A percentile compares a stretch with the other conserved stretches of the same genome.
Evolutionary conservation across 2,797 vertebrate genomes (phyloP).

Genomic region (Lacerta bilineata): DNA sequence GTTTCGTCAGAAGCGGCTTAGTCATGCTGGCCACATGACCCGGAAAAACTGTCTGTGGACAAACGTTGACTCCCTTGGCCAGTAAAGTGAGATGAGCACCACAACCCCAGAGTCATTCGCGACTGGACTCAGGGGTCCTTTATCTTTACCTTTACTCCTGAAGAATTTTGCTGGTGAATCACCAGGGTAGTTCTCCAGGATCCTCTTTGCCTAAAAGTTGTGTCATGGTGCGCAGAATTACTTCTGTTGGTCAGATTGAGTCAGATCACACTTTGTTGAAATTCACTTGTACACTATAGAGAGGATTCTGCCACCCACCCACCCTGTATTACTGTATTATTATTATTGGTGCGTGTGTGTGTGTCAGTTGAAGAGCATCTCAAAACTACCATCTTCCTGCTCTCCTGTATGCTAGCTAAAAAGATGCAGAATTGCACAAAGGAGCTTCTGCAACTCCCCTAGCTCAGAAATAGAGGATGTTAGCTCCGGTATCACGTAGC

Average conservation of each 20-base stretch:
- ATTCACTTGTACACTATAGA: background rate
- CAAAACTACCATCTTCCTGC: background rate
- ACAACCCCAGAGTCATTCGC: too few species aligned
- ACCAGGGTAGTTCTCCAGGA: background rate
- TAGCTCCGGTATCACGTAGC: conserved; percentile 18
- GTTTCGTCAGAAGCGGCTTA: too few species aligned
- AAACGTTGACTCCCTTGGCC: too few species aligned
- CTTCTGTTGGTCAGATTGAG: background rate
- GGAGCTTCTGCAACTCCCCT: background rate
- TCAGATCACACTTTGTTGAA: background rate
- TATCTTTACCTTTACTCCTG: too few species aligned
- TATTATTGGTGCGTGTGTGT: too few species aligned
- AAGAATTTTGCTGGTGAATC: background rate
- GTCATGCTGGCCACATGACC: too few species aligned
- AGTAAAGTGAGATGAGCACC: too few species aligned
- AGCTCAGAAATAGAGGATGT: background rate
- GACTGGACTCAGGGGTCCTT: too few species aligned
- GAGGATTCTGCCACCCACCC: background rate
- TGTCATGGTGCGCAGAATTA: background rate
- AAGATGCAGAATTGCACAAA: background rate
- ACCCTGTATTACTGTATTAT: background rate
- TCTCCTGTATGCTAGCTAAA: too few species aligned
- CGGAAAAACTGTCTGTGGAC: too few species aligned
- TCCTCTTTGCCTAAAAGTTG: background rate
- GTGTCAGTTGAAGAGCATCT: background rate